phyloP scores from a whole-genome alignment of 2,113 vertebrate species.

The Gadus chalcogrammus region DNA sequence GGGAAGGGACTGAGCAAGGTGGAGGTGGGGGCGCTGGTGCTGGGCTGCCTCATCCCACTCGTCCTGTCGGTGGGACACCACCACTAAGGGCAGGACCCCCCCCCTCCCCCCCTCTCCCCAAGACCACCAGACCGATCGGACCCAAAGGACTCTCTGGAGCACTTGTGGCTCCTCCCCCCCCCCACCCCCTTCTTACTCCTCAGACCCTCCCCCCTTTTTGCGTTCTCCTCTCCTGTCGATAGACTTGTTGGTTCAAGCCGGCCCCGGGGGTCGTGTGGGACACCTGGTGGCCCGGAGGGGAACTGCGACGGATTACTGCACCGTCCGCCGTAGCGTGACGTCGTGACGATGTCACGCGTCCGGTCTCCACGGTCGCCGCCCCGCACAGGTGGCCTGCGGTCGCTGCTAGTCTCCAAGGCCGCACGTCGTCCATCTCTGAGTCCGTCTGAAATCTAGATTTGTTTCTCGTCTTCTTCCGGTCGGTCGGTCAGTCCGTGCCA shows the following conservation, averaged over 20 bases:
- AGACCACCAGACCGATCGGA: not conserved
- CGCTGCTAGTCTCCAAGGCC: no score
- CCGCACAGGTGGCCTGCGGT: not conserved
- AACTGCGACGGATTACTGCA: conserved; percentile 9
- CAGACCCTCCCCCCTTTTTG: conserved; percentile 47
- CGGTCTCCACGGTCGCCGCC: not conserved
- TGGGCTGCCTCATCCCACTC: conserved; percentile 95
- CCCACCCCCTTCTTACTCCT: not conserved
- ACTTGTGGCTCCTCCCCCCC: not conserved
- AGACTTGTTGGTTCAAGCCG: conserved; percentile 12
- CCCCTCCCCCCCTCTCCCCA: not conserved
- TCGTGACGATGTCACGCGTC: not conserved
- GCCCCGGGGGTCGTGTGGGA: not conserved
- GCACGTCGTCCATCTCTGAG: not conserved
- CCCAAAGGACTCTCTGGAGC: not conserved
- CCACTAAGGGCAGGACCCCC: conserved; percentile 72
- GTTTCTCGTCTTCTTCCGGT: no score
- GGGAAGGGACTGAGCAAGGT: conserved; percentile 91
- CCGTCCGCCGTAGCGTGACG: not conserved
- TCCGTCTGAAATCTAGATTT: no score
- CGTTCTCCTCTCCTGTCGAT: conserved; percentile 16
- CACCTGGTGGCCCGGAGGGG: conserved; percentile 10
- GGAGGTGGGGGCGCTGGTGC: conserved; percentile 88
- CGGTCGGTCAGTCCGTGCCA: no score
- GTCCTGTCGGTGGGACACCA: conserved; percentile 94